Evolutionary conservation across 2,888 invertebrate genomes (phyloP).

Genomic region (Epirrhoe tristata): DNA sequence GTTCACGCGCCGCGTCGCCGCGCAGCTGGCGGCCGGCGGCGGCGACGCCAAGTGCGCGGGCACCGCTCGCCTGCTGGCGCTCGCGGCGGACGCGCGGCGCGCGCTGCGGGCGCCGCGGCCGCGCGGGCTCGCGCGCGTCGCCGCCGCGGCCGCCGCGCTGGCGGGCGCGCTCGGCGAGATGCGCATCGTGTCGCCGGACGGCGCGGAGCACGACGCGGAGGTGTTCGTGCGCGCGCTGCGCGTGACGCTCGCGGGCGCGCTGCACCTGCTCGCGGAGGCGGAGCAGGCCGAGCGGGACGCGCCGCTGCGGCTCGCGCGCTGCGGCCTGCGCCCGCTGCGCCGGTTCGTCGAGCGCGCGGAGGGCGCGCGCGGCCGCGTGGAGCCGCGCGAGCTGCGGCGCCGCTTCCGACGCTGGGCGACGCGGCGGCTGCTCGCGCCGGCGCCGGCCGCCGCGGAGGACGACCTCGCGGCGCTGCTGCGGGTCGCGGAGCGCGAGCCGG

Average conservation of each 20-base stretch:
- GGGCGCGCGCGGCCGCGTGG: constrained; percentile 12
- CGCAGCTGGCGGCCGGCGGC: constrained; percentile 17
- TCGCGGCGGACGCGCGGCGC: constrained; percentile 15
- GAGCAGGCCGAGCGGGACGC: constrained; percentile 6
- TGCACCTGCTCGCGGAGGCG: constrained; percentile 17
- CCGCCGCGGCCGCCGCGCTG: constrained; percentile 11
- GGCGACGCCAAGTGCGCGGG: constrained; percentile 13
- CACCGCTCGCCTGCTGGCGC: constrained; percentile 25
- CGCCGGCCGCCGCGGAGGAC: constrained; percentile 8
- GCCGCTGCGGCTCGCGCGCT: constrained; percentile 21
- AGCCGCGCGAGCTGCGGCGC: constrained; percentile 12
- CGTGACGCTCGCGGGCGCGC: constrained; percentile 22
- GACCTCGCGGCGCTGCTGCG: constrained; percentile 17
- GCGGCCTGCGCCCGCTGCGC: constrained; percentile 27
- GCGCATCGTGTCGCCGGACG: constrained; percentile 27
- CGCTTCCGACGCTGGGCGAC: constrained; percentile 28
- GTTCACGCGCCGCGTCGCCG: constrained; percentile 24
- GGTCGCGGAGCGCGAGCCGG: constrained; percentile 12
- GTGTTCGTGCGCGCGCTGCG: constrained; percentile 29
- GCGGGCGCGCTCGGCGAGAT: constrained; percentile 14
- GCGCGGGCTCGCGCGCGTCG: constrained; percentile 5
- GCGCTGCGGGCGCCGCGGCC: constrained; percentile 19
- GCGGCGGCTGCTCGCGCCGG: constrained; percentile 18
- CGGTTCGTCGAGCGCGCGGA: constrained; percentile 24
- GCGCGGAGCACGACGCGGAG: constrained; percentile 27